Evolutionary conservation across 2,113 vertebrate species (phyloP), one percentile per base, ranked within the genome.

Genomic region (Eulacestoma nigropectus): DNA sequence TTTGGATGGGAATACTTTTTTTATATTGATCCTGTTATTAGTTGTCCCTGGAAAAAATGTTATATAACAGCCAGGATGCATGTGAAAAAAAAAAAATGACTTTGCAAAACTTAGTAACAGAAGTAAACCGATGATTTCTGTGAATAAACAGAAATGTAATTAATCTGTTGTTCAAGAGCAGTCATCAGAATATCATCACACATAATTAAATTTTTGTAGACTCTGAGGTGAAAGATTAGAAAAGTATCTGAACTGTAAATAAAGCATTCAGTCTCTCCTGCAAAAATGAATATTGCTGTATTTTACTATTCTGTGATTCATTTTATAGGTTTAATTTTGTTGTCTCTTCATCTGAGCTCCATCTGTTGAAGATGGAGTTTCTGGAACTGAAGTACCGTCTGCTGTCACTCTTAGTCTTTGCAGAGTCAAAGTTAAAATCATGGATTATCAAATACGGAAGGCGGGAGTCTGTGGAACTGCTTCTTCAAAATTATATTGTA

Each of bases 371-470:
- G 97, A 98, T 99, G 98, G 99, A 99, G 97, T 99, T 99, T 98
- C 98, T 99, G 97, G 99, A 99, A 97, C 98, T 99, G 97, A 99
- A 99, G 97, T 99, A 99, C 94, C 98, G 99, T 69, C 98, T 99
- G 67, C 98, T 99, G 96, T 99, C 99, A 32, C 99, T 99, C 73
- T 98, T 99, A 73, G 98, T 99, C 70, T 97, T 99, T 88, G 99
- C 99, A 50, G 99, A 99, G 97, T 99, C 99, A 23, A 99, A 99
- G 96, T 99, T 99, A 73, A 99, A 99, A 97, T 99, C 99, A 4
- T 99, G 99, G 99, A 99, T 99, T 96, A 98, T 99, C 92, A 99
- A 99, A 98, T 99, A 99, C 4, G 99, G 99, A 96, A 98, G 99
- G 35, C 97, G 99, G 59, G 99, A 99, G 42, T 99, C 99, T 0